Conservation (phyloP, 2,797 vertebrate genomes). For the Argentina silus region DNA sequence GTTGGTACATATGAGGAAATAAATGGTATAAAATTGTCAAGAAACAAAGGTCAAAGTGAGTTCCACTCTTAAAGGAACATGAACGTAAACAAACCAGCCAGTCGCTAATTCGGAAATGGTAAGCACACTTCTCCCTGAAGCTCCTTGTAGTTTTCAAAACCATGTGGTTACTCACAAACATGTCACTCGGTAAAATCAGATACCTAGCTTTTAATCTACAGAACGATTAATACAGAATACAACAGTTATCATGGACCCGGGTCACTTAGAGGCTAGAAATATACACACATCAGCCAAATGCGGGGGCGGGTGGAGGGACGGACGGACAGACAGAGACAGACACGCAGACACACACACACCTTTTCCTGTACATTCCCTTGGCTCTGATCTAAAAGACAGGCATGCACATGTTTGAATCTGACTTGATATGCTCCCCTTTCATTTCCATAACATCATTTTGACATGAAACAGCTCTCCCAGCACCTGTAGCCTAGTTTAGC, state of each 20-base stretch:
- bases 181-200: no score
- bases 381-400: conserved; percentile 70
- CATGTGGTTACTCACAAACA: no score
- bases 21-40: background rate
- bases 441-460: conserved; percentile 51
- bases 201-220: no score
- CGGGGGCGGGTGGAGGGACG: no score
- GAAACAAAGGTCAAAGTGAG: background rate
- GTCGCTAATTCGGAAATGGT: no score
- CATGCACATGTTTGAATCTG: conserved; percentile 63
- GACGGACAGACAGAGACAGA: conserved; percentile 33
- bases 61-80: conserved; percentile 3
- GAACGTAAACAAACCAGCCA: no score
- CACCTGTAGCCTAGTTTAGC: conserved; percentile 22
- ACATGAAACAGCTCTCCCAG: conserved; percentile 42
- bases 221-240: conserved; percentile 28
- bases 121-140: no score
- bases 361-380: conserved; percentile 46
- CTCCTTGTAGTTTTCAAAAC: no score
- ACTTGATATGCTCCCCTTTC: conserved; percentile 46
- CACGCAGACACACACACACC: conserved; percentile 26
- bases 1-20: background rate
- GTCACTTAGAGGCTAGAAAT: conserved; percentile 69
- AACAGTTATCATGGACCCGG: conserved; percentile 53
- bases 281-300: background rate